Evolutionary conservation across 2,113 vertebrate genomes (phyloP).

Genomic region (Gymnorhina tibicen): DNA sequence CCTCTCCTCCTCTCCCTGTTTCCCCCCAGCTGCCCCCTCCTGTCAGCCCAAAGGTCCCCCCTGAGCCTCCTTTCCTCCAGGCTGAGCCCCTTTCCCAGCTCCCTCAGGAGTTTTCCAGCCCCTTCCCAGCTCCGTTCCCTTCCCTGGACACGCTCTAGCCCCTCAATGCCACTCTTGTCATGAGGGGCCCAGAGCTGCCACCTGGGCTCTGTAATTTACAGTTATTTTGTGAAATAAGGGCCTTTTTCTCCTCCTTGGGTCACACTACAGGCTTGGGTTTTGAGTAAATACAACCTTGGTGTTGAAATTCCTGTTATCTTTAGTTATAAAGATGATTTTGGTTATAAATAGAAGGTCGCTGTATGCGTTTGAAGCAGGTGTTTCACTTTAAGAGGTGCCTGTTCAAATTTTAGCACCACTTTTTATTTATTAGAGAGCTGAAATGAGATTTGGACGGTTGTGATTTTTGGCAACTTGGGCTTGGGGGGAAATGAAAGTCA

Average conservation of each 20-base stretch:
- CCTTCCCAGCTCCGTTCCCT: neutral
- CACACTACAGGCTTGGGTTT: neutral
- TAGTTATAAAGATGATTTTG: neutral
- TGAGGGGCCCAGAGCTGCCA: neutral
- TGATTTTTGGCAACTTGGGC: neutral
- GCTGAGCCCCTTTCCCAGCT: neutral
- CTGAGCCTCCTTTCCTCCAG: neutral
- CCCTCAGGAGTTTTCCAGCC: neutral
- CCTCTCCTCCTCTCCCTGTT: neutral
- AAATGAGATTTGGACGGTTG: neutral
- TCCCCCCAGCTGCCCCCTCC: neutral
- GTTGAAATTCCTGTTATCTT: neutral
- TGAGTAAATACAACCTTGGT: neutral
- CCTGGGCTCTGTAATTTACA: neutral
- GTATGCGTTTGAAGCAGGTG: neutral
- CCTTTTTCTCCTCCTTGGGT: neutral
- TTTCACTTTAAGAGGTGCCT: neutral
- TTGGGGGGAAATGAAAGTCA: neutral
- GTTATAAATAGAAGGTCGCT: neutral
- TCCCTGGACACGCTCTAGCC: neutral
- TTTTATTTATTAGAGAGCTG: neutral
- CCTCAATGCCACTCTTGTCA: neutral
- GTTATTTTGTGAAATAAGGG: neutral
- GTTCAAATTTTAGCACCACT: neutral
- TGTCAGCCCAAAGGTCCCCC: neutral